Evolutionary conservation across 2,113 vertebrate species (phyloP).

Genomic region (Pomatostomus ruficeps): DNA sequence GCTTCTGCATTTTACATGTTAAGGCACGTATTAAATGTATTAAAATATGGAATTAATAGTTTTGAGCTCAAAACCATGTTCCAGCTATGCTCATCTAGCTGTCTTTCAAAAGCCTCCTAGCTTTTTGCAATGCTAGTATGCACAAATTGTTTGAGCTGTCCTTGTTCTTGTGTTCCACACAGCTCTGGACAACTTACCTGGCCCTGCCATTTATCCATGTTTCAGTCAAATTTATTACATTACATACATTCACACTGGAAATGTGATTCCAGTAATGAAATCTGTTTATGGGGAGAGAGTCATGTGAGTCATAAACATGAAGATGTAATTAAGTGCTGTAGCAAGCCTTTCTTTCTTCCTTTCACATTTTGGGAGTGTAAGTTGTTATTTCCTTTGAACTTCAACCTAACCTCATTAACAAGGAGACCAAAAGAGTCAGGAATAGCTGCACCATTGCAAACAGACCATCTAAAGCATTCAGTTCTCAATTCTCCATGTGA

Average conservation of each 20-base stretch:
- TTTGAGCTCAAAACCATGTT: not conserved
- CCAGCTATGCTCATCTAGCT: not conserved
- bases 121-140: not conserved
- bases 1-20: not conserved
- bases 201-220: not conserved
- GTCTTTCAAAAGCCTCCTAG: not conserved
- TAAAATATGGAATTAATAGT: not conserved
- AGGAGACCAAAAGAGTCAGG: not conserved
- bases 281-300: not conserved
- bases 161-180: not conserved
- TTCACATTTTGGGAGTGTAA: not conserved
- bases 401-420: not conserved
- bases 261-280: not conserved
- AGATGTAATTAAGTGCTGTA: not conserved
- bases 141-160: not conserved
- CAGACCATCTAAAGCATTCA: not conserved
- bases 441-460: not conserved
- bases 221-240: not conserved
- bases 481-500: not conserved
- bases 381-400: not conserved
- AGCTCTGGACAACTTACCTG: not conserved
- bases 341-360: not conserved
- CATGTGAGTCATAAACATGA: not conserved
- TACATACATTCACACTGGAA: not conserved
- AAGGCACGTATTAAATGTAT: not conserved